A percentile compares a stretch with the other conserved stretches of the same genome.
Conservation (phyloP, 2,888 invertebrate species). For the Eupithecia centaureata region DNA sequence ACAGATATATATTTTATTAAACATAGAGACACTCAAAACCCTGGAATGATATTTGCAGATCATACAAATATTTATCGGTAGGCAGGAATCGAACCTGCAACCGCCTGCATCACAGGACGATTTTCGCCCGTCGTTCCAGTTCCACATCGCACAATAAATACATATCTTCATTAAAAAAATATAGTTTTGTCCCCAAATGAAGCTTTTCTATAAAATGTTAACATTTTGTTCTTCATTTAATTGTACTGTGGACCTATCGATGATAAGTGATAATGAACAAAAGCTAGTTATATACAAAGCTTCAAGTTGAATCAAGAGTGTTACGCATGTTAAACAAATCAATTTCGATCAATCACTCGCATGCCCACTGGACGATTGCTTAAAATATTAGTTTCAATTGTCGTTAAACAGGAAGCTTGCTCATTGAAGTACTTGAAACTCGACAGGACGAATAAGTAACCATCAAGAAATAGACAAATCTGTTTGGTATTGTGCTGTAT, state of each 20-base stretch:
- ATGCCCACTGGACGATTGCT: constrained; percentile 21
- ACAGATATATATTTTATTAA: no score
- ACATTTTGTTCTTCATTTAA: background rate
- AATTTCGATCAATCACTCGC: constrained; percentile 25
- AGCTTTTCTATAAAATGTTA: background rate
- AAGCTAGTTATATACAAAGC: background rate
- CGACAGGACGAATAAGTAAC: constrained; percentile 39
- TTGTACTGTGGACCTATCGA: background rate
- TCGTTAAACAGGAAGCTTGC: constrained; percentile 54
- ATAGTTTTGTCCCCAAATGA: constrained; percentile 3
- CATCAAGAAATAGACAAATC: constrained; percentile 37
- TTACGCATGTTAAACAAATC: constrained; percentile 20
- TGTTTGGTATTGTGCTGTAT: constrained; percentile 38
- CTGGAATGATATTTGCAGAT: no score
- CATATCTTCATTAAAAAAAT: no score
- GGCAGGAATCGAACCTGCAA: no score
- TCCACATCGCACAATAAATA: no score
- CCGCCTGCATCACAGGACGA: no score
- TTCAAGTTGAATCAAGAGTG: background rate
- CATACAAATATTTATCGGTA: no score
- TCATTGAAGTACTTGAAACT: constrained; percentile 45
- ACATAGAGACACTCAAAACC: no score
- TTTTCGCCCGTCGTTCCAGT: no score
- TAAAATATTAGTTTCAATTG: constrained; percentile 45
- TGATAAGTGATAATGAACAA: background rate